Percentiles rank a stretch among this genome's conserved stretches.
Evolutionary conservation across 2,113 vertebrate species (phyloP).

Genomic region (Cinclus cinclus): DNA sequence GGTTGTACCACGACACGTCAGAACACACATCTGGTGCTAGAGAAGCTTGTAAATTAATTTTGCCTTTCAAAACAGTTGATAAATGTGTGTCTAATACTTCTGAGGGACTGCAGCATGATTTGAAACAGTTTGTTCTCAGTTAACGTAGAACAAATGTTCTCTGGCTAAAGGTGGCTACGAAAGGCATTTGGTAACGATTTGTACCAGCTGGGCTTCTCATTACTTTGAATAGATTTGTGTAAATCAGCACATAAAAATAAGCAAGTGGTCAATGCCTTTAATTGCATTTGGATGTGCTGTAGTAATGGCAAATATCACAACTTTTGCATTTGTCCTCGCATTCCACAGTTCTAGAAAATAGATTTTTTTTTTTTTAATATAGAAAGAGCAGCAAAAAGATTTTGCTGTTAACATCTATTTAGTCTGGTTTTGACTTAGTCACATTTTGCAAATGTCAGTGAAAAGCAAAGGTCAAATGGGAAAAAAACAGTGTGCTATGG

Average conservation of each 20-base stretch:
- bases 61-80: conserved; percentile 38
- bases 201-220: conserved; percentile 48
- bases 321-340: not conserved
- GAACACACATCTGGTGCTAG: conserved; percentile 44
- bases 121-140: conserved; percentile 61
- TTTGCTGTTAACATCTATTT: conserved; percentile 47
- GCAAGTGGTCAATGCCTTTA: conserved; percentile 62
- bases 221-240: conserved; percentile 56
- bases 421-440: conserved; percentile 47
- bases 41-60: conserved; percentile 38
- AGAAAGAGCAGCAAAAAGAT: not conserved
- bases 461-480: conserved; percentile 51
- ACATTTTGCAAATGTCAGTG: conserved; percentile 60
- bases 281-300: not conserved
- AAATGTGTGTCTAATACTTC: conserved; percentile 40
- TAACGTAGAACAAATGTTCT: conserved; percentile 45
- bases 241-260: conserved; percentile 52
- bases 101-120: conserved; percentile 35
- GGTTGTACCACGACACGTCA: not conserved
- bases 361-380: not conserved
- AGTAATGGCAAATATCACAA: conserved; percentile 13
- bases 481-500: not conserved
- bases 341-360: conserved; percentile 9
- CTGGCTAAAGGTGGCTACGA: conserved; percentile 51
- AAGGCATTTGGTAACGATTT: conserved; percentile 52